Percentiles rank a stretch among this genome's conserved stretches.
phyloP scores from a whole-genome alignment of 2,888 invertebrate species.

The Dorcus parallelipipedus region DNA sequence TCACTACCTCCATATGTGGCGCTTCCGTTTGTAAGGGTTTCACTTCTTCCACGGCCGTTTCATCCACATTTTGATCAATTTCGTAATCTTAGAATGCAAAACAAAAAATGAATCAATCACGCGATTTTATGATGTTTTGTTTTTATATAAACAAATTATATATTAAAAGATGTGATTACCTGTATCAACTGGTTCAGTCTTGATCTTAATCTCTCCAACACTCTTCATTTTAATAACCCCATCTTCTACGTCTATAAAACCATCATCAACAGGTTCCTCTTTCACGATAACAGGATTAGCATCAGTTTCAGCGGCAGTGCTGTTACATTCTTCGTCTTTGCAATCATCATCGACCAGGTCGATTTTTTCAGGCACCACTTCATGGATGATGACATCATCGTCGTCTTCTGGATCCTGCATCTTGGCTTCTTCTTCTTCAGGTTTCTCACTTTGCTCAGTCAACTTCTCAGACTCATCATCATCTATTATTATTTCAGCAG shows the following conservation, averaged over 20 bases:
- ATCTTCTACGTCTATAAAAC: conserved; percentile 45
- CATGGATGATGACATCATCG: conserved; percentile 67
- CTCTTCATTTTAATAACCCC: conserved; percentile 58
- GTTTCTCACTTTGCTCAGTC: conserved; percentile 16
- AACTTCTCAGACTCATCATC: conserved; percentile 32
- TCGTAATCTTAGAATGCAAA: conserved; percentile 6
- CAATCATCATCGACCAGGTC: conserved; percentile 64
- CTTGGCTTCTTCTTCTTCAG: conserved; percentile 28
- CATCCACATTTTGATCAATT: conserved; percentile 50
- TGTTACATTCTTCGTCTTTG: conserved; percentile 41
- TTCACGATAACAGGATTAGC: conserved; percentile 33
- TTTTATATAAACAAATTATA: too few species aligned
- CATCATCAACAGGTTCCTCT: conserved; percentile 63
- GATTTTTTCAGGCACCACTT: conserved; percentile 64
- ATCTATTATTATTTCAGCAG: conserved; percentile 47
- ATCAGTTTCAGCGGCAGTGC: conserved; percentile 38
- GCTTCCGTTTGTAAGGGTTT: conserved; percentile 44
- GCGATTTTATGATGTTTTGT: too few species aligned
- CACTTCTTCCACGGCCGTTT: conserved; percentile 42
- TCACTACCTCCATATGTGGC: conserved; percentile 56
- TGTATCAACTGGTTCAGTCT: conserved; percentile 68
- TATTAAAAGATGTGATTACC: conserved; percentile 40
- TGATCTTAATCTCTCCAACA: conserved; percentile 56
- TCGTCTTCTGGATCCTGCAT: conserved; percentile 53
- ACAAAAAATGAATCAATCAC: background rate